A percentile compares a stretch with the other conserved stretches of the same genome.
Conservation (phyloP, 2,113 vertebrate genomes). For the Lonchura striata region DNA sequence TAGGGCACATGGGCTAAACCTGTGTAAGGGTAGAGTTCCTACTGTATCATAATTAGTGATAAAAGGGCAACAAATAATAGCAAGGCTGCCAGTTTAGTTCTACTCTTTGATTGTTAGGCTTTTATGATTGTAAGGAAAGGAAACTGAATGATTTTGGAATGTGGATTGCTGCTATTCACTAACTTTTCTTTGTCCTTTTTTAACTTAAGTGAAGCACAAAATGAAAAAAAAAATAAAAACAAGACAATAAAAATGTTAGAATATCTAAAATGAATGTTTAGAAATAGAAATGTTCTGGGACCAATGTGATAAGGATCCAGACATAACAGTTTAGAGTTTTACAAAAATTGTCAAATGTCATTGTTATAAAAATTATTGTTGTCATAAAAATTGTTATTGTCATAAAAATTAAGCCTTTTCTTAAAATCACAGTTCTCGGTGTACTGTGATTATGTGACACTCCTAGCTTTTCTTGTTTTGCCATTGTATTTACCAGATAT, state of each 20-base stretch:
- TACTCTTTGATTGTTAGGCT: neutral
- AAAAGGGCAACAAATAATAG: neutral
- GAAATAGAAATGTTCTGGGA: neutral
- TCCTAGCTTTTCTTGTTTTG: neutral
- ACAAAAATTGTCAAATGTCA: neutral
- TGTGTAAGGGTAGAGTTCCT: neutral
- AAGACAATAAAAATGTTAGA: neutral
- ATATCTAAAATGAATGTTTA: neutral
- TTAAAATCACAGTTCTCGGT: neutral
- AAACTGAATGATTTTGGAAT: neutral
- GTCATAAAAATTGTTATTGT: neutral
- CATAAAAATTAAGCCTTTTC: neutral
- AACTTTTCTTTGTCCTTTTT: neutral
- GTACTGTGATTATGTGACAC: neutral
- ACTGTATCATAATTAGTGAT: neutral
- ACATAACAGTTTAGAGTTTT: neutral
- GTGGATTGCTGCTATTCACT: neutral
- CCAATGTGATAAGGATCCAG: neutral
- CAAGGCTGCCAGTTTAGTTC: neutral
- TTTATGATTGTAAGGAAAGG: neutral
- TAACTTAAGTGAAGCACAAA: neutral
- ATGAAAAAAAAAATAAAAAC: accelerated
- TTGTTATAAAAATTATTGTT: neutral
- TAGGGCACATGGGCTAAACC: neutral
- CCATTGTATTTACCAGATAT: neutral